Conservation (phyloP, 1,140 invertebrate genomes). For the Drosophila azteca region DNA sequence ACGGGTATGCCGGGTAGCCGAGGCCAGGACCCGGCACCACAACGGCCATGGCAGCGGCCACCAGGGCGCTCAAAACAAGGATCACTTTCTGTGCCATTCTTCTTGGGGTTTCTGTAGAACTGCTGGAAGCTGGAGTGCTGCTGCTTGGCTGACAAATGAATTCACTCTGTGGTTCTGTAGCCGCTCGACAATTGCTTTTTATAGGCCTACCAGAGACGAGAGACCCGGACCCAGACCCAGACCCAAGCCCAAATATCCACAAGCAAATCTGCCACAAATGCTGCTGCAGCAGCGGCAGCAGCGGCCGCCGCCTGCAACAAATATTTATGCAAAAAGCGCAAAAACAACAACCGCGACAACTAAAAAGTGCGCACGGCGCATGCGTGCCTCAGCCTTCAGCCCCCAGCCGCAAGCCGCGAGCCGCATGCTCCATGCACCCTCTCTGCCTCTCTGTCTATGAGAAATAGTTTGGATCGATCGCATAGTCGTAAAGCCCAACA, state of each 20-base stretch:
- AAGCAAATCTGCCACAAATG: slow-evolving; percentile 38
- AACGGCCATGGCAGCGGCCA: slow-evolving; percentile 70
- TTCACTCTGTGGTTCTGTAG: slow-evolving; percentile 79
- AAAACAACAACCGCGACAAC: slow-evolving; percentile 49
- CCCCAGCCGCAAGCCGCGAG: too few relatives aligned
- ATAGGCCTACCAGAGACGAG: slow-evolving; percentile 49
- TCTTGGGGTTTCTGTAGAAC: background rate
- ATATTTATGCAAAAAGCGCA: slow-evolving; percentile 79
- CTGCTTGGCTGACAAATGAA: slow-evolving; percentile 80
- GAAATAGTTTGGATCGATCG: slow-evolving; percentile 55
- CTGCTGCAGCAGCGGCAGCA: slow-evolving; percentile 43
- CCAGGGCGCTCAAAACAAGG: slow-evolving; percentile 67
- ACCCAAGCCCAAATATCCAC: slow-evolving; percentile 62
- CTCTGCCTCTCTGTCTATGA: slow-evolving; percentile 10
- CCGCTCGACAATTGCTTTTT: slow-evolving; percentile 79
- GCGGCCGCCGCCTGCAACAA: slow-evolving; percentile 64
- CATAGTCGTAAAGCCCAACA: slow-evolving; percentile 5
- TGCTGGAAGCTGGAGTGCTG: slow-evolving; percentile 23
- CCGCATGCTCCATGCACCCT: too few relatives aligned
- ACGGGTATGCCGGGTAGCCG: slow-evolving; percentile 48
- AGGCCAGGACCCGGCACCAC: slow-evolving; percentile 70
- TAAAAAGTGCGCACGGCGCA: slow-evolving; percentile 74
- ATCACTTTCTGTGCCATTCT: slow-evolving; percentile 76
- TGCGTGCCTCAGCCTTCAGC: slow-evolving; percentile 42
- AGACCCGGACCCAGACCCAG: slow-evolving; percentile 23